These are phyloP conservation scores for Amblyopsis hoosieri DNA, from an alignment of 2,797 vertebrate genomes.

Conservation along the genomic window DNA sequence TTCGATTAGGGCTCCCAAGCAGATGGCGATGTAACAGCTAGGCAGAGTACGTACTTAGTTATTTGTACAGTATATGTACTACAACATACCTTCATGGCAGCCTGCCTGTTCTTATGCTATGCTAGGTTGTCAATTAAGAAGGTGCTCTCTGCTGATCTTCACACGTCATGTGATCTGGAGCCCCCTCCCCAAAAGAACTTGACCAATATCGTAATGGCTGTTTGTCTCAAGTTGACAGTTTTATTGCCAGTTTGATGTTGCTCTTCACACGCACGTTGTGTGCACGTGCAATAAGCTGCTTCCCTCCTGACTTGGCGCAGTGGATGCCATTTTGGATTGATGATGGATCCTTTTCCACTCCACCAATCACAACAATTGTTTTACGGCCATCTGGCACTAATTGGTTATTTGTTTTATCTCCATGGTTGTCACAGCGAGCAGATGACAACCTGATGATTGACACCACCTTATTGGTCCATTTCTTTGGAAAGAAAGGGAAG, in stretches of 20 bases:
- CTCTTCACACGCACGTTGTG: conserved; percentile 35
- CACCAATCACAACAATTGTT: conserved; percentile 12
- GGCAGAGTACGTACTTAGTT: no score
- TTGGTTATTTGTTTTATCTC: conserved; percentile 29
- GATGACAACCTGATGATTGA: conserved; percentile 91
- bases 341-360: conserved; percentile 38
- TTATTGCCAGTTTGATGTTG: conserved; percentile 34
- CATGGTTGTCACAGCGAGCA: conserved; percentile 80
- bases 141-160: no score
- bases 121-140: no score
- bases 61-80: no score
- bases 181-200: no score
- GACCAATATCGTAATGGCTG: conserved; percentile 14
- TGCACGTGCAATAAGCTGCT: conserved; percentile 43
- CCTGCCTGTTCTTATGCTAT: no score
- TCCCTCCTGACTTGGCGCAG: conserved; percentile 48
- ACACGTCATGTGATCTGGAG: no score
- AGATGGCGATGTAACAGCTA: no score
- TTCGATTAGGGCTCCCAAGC: no score
- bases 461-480: conserved; percentile 94
- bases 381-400: conserved; percentile 24
- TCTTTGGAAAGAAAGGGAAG: conserved; percentile 98
- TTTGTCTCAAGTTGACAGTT: conserved; percentile 34
- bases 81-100: no score
- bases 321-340: conserved; percentile 49